phyloP scores from a whole-genome alignment of 2,113 vertebrate genomes.

The Speoplatyrhinus poulsoni region DNA sequence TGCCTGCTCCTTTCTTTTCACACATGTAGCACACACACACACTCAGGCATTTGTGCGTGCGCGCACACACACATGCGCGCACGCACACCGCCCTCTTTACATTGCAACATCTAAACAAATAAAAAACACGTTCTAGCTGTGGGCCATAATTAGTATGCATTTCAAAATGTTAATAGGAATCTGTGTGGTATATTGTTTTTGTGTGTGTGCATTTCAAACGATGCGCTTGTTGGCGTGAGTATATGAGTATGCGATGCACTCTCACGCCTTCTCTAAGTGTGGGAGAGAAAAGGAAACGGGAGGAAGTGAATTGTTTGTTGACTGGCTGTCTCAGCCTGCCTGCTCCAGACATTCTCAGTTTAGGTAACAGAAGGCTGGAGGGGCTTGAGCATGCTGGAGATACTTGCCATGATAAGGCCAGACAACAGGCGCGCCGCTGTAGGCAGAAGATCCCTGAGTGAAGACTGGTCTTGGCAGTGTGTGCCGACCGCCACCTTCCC shows the following conservation, averaged over 20 bases:
- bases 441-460: slow-evolving; percentile 42
- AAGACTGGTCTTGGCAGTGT: slow-evolving; percentile 50
- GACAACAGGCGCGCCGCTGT: slow-evolving; percentile 35
- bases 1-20: neutral
- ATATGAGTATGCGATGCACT: neutral
- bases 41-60: neutral
- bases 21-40: neutral
- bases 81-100: neutral
- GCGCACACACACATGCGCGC: neutral
- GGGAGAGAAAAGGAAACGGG: slow-evolving; percentile 13
- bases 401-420: slow-evolving; percentile 37
- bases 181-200: neutral
- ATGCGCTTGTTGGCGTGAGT: neutral
- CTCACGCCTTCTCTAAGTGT: slow-evolving; percentile 12
- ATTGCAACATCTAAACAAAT: neutral
- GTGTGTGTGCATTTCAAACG: neutral
- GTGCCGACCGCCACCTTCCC: slow-evolving; percentile 40
- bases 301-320: slow-evolving; percentile 39
- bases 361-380: slow-evolving; percentile 49
- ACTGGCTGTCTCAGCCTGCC: slow-evolving; percentile 30
- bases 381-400: slow-evolving; percentile 44
- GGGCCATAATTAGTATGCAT: too few species aligned
- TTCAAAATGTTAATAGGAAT: too few species aligned
- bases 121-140: too few species aligned
- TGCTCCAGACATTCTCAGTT: slow-evolving; percentile 45